Conservation (phyloP, 1,140 invertebrate species). For the Pogonus chalceus region DNA sequence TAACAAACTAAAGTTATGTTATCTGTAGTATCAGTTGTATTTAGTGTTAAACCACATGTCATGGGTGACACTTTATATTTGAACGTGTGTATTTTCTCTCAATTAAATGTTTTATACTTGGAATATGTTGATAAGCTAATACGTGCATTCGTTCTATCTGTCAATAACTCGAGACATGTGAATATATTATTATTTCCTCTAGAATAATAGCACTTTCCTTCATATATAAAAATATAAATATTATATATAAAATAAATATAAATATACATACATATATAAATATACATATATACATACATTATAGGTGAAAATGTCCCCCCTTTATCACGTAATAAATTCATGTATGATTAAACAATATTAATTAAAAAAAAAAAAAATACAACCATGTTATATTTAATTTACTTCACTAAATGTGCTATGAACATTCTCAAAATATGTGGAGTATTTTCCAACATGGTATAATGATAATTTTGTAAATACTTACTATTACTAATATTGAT, state of each 20-base stretch:
- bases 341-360: constrained; percentile 1
- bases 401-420: background rate
- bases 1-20: background rate
- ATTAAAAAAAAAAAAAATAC: too few species aligned
- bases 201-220: background rate
- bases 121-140: background rate
- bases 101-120: background rate
- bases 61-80: background rate
- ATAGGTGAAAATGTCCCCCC: constrained; percentile 1
- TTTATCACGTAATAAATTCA: background rate
- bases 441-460: constrained; percentile 3
- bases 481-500: constrained; percentile 12
- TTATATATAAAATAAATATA: background rate
- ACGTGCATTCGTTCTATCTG: background rate
- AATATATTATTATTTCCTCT: background rate
- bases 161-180: too few species aligned
- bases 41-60: too few species aligned
- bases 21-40: too few species aligned
- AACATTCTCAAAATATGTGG: background rate
- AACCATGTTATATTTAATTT: background rate
- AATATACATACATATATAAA: background rate
- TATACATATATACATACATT: constrained; percentile 1
- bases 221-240: background rate
- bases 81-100: background rate
- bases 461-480: constrained; percentile 20